Evolutionary conservation across 2,888 invertebrate genomes (phyloP).

Genomic region (Exephanes ischioxanthus): DNA sequence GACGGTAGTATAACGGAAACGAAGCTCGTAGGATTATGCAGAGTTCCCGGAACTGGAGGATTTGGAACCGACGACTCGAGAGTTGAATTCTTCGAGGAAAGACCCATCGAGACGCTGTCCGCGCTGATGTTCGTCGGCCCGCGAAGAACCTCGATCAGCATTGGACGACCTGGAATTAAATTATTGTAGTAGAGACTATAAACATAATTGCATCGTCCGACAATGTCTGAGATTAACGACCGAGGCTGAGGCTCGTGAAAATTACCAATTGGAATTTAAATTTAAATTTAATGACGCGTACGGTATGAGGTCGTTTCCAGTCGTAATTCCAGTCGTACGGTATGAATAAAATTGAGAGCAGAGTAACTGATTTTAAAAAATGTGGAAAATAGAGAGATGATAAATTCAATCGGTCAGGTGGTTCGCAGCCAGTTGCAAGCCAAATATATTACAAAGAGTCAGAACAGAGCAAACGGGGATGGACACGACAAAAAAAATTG

Average conservation of each 20-base stretch:
- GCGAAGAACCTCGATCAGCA: constrained; percentile 64
- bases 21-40: constrained; percentile 35
- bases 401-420: neutral
- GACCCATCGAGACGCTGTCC: constrained; percentile 55
- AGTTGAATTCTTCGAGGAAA: constrained; percentile 70
- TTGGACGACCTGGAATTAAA: constrained; percentile 71
- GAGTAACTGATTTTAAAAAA: neutral
- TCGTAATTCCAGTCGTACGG: neutral
- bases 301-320: no score
- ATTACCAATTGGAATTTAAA: neutral
- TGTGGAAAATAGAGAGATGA: neutral
- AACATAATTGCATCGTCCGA: neutral
- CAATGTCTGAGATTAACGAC: neutral
- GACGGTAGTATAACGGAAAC: constrained; percentile 40
- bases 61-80: constrained; percentile 64
- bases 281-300: neutral
- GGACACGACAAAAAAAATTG: no score
- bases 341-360: neutral
- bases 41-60: constrained; percentile 14
- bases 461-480: no score
- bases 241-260: neutral
- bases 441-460: neutral
- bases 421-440: neutral
- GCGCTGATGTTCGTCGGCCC: constrained; percentile 70
- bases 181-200: neutral